Base-by-base conservation (phyloP, 1,140 invertebrate genomes). In the Scaptomyza montana region DNA sequence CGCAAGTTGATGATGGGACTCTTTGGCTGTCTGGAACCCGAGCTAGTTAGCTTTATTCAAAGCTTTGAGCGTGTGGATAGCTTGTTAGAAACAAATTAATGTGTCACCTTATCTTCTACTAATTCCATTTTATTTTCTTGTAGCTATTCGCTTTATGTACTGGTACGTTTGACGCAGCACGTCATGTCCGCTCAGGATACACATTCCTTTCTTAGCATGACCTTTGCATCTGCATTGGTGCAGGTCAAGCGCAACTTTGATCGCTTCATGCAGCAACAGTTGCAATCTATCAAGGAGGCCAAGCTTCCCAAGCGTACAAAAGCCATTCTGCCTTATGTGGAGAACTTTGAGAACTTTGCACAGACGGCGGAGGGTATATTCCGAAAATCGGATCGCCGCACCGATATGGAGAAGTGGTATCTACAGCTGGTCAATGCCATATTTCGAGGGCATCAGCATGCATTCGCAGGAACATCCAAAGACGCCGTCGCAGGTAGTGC, bases 391-490 rank as follows among this genome's bases (percentile, higher is more conserved):
- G 96, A 98, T 67, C 94, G 98, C 50, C 95, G 98, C 78, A 95
- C 96, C n/a, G 98, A 99, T 93, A 94, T 99, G 65, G 98, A 99
- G 86, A 98, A 98, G 89, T 99, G 98, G 95, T 99, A 99, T 92
- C 94, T 94, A 7, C 95, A 96, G 92, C 93, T 99, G 57, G 95
- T 98, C 2, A 93, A 93, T 67, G 95, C 95, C n/a, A 97, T 99
- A 93, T 96, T 96, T 98, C 93, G 95, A 97, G 77, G 96, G 95
- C 60, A 97, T 99, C 67, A 93, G 94, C 8, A 93, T 95, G 13
- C 95, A 98, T 74, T 95, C 97, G 30, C 94, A 93, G 59, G 97
- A 98, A 82, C 98, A 99, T 92, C 95, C 95, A 64, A 98, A 98
- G 93, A 99, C 98, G 21, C 98, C 98, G 12, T 94, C 95, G 54